A percentile compares a stretch with the other conserved stretches of the same genome.
Conservation (phyloP, 1,140 invertebrate genomes). For the Zaprionus nigranus region DNA sequence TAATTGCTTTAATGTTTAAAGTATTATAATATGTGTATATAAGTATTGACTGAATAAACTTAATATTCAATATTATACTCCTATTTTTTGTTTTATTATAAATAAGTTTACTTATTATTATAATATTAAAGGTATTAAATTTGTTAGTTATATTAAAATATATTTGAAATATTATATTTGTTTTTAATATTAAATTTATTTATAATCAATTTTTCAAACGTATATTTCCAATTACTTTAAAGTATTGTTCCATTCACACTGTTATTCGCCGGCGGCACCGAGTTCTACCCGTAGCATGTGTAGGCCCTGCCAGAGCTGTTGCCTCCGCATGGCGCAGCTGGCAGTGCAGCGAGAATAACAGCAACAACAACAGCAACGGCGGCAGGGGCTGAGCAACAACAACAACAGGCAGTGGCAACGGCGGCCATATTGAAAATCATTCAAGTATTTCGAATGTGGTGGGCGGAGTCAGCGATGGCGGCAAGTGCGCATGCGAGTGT, state of each 20-base stretch:
- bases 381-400: slow-evolving; percentile 29
- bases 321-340: slow-evolving; percentile 47
- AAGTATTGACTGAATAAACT: too few species aligned
- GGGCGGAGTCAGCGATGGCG: slow-evolving; percentile 66
- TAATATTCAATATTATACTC: too few species aligned
- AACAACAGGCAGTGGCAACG: slow-evolving; percentile 43
- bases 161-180: background rate
- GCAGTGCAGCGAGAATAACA: slow-evolving; percentile 29
- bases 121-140: too few species aligned
- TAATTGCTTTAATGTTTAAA: too few species aligned
- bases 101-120: too few species aligned
- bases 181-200: background rate
- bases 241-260: slow-evolving; percentile 1
- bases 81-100: too few species aligned
- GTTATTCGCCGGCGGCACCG: slow-evolving; percentile 29
- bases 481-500: slow-evolving; percentile 67
- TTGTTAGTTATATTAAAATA: too few species aligned
- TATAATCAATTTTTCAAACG: background rate
- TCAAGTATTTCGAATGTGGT: slow-evolving; percentile 82
- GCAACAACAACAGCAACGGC: slow-evolving; percentile 30
- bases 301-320: slow-evolving; percentile 29
- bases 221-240: background rate
- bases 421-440: slow-evolving; percentile 84
- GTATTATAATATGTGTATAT: too few species aligned
- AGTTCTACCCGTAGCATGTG: slow-evolving; percentile 17